Base-by-base conservation (phyloP, 2,113 vertebrate species). In the Nycticebus coucang region DNA sequence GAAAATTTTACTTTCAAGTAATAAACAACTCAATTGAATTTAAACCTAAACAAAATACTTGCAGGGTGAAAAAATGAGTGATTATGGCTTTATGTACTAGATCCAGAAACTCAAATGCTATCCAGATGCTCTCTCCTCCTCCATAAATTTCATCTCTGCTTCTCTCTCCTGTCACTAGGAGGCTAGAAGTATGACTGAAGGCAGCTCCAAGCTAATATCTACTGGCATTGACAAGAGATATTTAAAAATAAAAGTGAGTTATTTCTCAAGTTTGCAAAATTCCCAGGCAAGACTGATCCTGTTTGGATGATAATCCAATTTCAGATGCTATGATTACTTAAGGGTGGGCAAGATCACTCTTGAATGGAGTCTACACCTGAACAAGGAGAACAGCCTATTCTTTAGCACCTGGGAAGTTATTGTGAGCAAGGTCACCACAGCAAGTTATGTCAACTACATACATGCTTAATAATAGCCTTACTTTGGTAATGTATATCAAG, bases 41-140 rank as follows among this genome's bases (percentile, higher is more conserved):
- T 93, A 89, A 77, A 7, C 59, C 79, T 72, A 72, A 77, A 86
- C 45, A 96, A 33, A 91, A 68, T 22, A 86, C 60, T 80, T 64
- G 5, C 53, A 88, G 30, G 21, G 30, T 91, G 14, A 57, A 83
- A 79, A 33, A 14, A 69, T 22, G 7, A 53, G 15, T 74, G 50
- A 26, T 10, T 60, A 50, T 83, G 37, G 21, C 50, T 77, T 64
- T 30, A 57, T 5, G 0, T 37, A 59, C 1, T 55, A 22, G 13
- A 81, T 77, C 28, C 18, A n/a, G 60, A 35, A 11, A 89, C 66
- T 72, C 28, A 55, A 85, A 87, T 37, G 7, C 15, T 18, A 81
- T 33, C 12, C 41, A 78, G 24, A 62, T 72, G 37, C 28, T 81
- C 14, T 22, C 10, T 86, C 5, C 62, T 92, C 74, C 66, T 64